Evolutionary conservation across 1,140 invertebrate species (phyloP), one percentile per base, ranked within the genome.

Genomic region (Diachasma alloeum): DNA sequence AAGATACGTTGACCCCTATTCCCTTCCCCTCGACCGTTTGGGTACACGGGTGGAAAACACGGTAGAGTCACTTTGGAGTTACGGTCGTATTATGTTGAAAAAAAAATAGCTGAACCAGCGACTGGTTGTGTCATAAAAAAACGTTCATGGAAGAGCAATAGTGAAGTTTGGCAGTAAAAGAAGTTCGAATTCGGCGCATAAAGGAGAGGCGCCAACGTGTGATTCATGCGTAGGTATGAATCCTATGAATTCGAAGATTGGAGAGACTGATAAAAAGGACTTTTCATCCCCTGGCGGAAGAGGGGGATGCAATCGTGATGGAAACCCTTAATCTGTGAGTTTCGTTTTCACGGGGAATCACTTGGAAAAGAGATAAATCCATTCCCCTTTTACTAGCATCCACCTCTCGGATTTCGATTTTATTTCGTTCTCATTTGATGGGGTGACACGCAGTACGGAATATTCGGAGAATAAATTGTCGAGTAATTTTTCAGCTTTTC

Each of bases 301-400:
- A 67, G 75, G 59, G 24, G 24, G 8, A 4, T 46, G 46, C 56
- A 76, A 76, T 76, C 75, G 75, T 68, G 69, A 76, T 63, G 53
- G 46, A 71, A 76, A 26, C n/a, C 53, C 68, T 76, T 63, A 56
- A 44, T 63, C 69, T 42, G 36, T 63, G 69, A 76, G 59, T 76
- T 72, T 44, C 74, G 74, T 76, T 71, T 76, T 72, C 75, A 10
- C 69, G 31, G 67, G 24, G 19, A 53, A 72, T 56, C 75, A 63
- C 59, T 63, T 63, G 59, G 68, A 63, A 24, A 19, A 36, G 42
- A 63, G 69, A 76, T 76, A 69, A 76, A 76, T 76, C 70, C 56
- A 76, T 74, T 31, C 6, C 31, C 42, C 56, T 26, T 37, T 63
- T 59, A 22, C 19, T 42, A 36, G 15, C 56, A 17, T 66, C 37